Percentiles rank a stretch among this genome's conserved stretches.
Conservation (phyloP, 64 coral and sea anemone genomes). For the Platygyra sinensis region DNA sequence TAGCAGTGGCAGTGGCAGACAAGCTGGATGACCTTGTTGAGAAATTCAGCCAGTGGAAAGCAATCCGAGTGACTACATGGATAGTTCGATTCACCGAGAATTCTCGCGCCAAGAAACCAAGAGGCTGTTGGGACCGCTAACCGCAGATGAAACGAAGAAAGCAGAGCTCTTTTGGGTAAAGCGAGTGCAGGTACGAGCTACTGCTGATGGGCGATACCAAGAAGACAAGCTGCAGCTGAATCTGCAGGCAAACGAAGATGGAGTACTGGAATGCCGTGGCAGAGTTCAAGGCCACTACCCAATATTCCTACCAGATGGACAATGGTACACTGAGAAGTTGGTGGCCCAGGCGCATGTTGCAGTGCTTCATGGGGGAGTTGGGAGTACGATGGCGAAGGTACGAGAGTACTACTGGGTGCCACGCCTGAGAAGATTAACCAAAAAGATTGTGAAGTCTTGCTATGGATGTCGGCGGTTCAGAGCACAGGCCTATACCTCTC, state of each 20-base stretch:
- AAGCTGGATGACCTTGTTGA: too few species aligned
- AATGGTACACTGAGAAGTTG: slow-evolving; percentile 4
- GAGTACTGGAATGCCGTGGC: background rate
- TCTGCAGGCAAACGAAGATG: background rate
- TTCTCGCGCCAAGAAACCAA: too few species aligned
- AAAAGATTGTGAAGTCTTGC: background rate
- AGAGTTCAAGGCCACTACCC: background rate
- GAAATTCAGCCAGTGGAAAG: too few species aligned
- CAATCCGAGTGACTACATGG: background rate
- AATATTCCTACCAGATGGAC: background rate
- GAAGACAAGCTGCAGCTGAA: background rate
- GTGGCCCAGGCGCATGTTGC: background rate
- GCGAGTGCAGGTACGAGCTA: too few species aligned
- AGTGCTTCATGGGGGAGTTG: background rate
- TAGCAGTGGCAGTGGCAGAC: too few species aligned
- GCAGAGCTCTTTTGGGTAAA: background rate
- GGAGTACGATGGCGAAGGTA: slow-evolving; percentile 2
- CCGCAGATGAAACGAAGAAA: background rate
- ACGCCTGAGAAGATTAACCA: background rate
- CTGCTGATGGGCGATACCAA: too few species aligned
- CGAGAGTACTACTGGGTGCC: slow-evolving; percentile 2
- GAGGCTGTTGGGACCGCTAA: too few species aligned
- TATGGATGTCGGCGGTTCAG: slow-evolving; percentile 3
- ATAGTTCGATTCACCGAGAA: background rate
- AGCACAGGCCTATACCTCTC: background rate